A percentile compares a stretch with the other conserved stretches of the same genome.
Conservation (phyloP, 2,888 invertebrate species). For the Eretmocerus hayati region DNA sequence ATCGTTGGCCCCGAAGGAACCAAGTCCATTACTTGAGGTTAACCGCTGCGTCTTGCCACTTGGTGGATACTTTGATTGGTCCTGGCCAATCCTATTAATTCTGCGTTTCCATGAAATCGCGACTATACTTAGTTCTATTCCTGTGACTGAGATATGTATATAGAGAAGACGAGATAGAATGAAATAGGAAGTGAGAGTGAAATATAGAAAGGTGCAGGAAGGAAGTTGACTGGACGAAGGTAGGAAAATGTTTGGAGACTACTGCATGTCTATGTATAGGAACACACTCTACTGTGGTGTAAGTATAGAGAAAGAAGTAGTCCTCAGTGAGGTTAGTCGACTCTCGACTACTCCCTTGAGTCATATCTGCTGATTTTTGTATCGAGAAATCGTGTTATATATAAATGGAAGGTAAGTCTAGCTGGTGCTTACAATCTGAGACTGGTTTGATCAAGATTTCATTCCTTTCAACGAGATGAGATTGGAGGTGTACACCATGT, state of each 20-base stretch:
- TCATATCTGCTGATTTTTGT: constrained; percentile 25
- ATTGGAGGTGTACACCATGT: too few relatives aligned
- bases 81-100: constrained; percentile 43
- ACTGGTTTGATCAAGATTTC: too few relatives aligned
- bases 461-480: too few relatives aligned
- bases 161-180: neutral
- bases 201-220: constrained; percentile 3
- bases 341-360: constrained; percentile 25
- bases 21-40: constrained; percentile 45
- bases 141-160: neutral
- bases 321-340: too few relatives aligned
- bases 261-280: too few relatives aligned
- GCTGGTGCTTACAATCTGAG: too few relatives aligned
- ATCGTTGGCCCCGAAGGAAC: constrained; percentile 36
- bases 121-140: too few relatives aligned
- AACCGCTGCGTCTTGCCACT: constrained; percentile 43
- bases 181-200: neutral
- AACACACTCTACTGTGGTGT: too few relatives aligned
- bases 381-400: too few relatives aligned
- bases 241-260: too few relatives aligned
- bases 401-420: too few relatives aligned
- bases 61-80: constrained; percentile 44
- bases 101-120: constrained; percentile 19
- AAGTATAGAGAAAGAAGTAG: too few relatives aligned
- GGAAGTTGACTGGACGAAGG: constrained; percentile 17